Evolutionary conservation across 2,113 vertebrate genomes (phyloP), one percentile per base, ranked within the genome.

Genomic region (Pogonocichla stellata): DNA sequence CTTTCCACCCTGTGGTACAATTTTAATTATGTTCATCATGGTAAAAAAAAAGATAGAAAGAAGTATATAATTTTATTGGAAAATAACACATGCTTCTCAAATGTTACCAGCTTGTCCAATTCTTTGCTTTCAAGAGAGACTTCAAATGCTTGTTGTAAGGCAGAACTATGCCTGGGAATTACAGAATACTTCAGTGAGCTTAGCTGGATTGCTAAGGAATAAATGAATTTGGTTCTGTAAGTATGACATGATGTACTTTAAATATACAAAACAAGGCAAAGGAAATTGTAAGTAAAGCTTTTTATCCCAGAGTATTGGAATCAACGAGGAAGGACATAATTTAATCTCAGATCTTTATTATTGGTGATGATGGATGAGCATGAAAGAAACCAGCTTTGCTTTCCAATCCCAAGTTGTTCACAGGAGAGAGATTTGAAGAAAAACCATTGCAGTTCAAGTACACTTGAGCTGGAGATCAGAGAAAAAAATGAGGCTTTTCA

Each of bases 261-360:
- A 92, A 66, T 92, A 81, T 64, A 79, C 50, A 90, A 72, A 89
- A 78, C 42, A 78, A 81, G 88, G 53, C 60, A 86, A 86, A 95
- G 83, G 91, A 96, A 96, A 97, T 93, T 94, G 51, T 90, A 86
- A 93, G 56, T 92, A 94, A 94, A 95, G 80, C 91, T 91, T 83
- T 95, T 95, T 90, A 97, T 94, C 94, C 91, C 42, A 47, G 51
- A 62, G 19, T 66, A 71, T 69, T 92, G 75, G 72, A 88, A 88
- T 92, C 56, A 29, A 50, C 6, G 31, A 88, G 43, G 48, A 93
- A 78, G 77, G 48, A 22, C 36, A 67, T 90, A 64, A 93, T 92
- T 93, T 84, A 81, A 74, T 91, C 56, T 91, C 42, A 81, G 1
- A 67, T 89, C 65, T 89, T 86, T 93, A 29, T 92, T 95, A 60